These are phyloP conservation scores for Phengaris arion DNA, from an alignment of 2,888 invertebrate species.

Conservation along the genomic window DNA sequence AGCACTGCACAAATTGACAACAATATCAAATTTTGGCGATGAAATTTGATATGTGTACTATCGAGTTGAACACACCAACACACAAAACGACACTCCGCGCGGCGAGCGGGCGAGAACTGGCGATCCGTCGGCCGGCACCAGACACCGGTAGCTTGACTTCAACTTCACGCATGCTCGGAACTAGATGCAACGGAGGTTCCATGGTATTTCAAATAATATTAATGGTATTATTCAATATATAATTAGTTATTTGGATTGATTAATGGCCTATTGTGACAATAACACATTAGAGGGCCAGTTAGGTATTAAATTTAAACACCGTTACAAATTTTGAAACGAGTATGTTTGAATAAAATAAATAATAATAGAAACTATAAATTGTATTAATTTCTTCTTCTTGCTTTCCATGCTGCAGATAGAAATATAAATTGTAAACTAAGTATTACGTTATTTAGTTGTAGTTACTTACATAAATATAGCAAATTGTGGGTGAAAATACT, in stretches of 20 bases:
- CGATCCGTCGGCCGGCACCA: constrained; percentile 47
- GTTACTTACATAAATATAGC: neutral
- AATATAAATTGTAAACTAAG: neutral
- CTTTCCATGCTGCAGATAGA: neutral
- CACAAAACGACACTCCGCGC: constrained; percentile 55
- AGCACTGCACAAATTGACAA: constrained; percentile 72
- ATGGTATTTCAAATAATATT: constrained; percentile 32
- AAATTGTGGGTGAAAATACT: neutral
- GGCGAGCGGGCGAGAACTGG: constrained; percentile 68
- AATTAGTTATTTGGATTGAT: neutral
- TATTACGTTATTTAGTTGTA: no score
- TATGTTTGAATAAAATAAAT: no score
- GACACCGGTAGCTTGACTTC: constrained; percentile 48
- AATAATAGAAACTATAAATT: no score
- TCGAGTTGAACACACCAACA: constrained; percentile 33
- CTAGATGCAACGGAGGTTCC: constrained; percentile 55
- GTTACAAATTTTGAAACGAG: no score
- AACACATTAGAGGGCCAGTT: neutral
- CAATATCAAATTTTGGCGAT: constrained; percentile 76
- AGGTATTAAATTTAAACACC: no score
- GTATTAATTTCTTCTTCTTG: no score
- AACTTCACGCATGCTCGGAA: constrained; percentile 75
- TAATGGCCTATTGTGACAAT: neutral
- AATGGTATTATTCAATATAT: neutral
- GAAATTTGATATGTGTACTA: constrained; percentile 77